Conservation (phyloP, 2,888 invertebrate species). For the Galerucella calmariensis region DNA sequence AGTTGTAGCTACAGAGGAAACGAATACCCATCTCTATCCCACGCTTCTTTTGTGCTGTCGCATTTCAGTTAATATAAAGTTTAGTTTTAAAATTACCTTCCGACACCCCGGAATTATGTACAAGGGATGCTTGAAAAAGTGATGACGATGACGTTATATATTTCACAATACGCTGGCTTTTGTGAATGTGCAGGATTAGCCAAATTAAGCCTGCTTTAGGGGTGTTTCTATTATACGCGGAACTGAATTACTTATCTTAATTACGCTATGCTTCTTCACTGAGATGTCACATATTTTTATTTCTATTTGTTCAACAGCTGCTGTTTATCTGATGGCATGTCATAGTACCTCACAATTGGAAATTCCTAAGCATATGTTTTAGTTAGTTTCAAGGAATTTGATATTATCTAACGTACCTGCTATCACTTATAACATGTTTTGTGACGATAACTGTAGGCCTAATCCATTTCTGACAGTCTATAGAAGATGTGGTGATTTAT, state of each 20-base stretch:
- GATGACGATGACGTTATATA: conserved; percentile 38
- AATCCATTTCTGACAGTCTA: background rate
- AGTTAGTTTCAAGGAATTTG: no score
- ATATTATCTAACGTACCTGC: background rate
- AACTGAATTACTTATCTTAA: background rate
- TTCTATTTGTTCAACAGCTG: no score
- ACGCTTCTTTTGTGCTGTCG: conserved; percentile 31
- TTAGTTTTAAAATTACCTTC: conserved; percentile 31
- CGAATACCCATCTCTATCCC: conserved; percentile 35
- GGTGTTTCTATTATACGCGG: background rate
- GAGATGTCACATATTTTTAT: background rate
- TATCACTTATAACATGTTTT: background rate
- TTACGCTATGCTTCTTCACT: background rate
- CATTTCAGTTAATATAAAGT: conserved; percentile 33
- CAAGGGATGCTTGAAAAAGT: conserved; percentile 36
- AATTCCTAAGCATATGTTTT: no score
- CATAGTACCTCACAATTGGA: no score
- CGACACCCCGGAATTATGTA: conserved; percentile 30
- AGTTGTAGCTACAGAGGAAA: conserved; percentile 36
- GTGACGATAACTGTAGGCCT: background rate
- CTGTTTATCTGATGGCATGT: no score
- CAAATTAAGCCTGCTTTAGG: conserved; percentile 26
- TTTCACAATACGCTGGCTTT: conserved; percentile 33
- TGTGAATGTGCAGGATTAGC: conserved; percentile 28
- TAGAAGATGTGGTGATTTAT: background rate